phyloP scores from a whole-genome alignment of 2,113 vertebrate genomes.

The Taxidea taxus region DNA sequence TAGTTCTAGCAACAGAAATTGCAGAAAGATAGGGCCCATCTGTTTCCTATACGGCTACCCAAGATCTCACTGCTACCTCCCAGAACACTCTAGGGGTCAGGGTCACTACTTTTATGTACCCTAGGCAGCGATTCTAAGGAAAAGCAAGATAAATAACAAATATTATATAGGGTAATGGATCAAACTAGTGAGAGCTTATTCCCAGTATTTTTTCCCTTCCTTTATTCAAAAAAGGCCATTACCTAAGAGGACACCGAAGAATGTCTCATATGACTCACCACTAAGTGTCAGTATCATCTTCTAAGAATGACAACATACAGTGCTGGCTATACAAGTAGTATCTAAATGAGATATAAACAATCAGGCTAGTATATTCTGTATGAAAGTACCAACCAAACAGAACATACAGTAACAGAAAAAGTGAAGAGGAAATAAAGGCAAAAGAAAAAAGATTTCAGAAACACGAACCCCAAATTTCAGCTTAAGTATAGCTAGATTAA shows the following conservation, averaged over 20 bases:
- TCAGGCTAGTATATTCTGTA: background rate
- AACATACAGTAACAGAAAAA: conserved; percentile 31
- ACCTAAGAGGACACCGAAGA: background rate
- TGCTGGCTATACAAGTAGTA: background rate
- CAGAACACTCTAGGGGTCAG: background rate
- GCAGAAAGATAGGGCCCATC: background rate
- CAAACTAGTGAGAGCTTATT: conserved; percentile 31
- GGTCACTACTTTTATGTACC: background rate
- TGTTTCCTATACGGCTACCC: background rate
- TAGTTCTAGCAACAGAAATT: conserved; percentile 15
- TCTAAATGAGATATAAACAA: conserved; percentile 26
- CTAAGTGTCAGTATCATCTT: conserved; percentile 24
- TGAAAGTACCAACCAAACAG: conserved; percentile 20
- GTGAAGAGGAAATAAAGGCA: background rate
- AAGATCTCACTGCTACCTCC: conserved; percentile 17
- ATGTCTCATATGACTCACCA: background rate
- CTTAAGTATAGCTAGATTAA: conserved; percentile 3
- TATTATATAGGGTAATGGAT: background rate
- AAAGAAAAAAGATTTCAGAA: background rate
- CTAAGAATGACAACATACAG: conserved; percentile 7
- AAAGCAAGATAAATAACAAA: conserved; percentile 36
- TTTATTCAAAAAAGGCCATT: conserved; percentile 31
- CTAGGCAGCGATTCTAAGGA: conserved; percentile 27
- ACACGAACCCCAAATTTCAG: background rate
- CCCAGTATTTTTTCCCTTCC: background rate